Percentiles rank a stretch among this genome's conserved stretches.
Conservation (phyloP, 2,888 invertebrate species). For the Dynastes maya region DNA sequence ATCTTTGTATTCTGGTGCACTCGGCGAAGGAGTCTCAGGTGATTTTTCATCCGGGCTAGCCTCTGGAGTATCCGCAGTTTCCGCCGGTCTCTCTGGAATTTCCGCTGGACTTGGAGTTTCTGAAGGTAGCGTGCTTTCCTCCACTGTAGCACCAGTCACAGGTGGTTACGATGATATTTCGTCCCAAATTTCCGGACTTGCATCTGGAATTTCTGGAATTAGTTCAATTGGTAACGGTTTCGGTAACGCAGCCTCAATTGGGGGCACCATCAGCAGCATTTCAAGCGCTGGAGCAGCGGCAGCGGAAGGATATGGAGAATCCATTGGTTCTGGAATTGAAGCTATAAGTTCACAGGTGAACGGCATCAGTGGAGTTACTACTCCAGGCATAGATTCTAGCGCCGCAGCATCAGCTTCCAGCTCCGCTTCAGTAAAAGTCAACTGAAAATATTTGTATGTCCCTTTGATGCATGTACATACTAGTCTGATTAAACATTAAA, state of each 20-base stretch:
- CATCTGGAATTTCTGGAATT: slow-evolving; percentile 20
- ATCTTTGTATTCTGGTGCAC: neutral
- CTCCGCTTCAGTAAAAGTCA: slow-evolving; percentile 31
- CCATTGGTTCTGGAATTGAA: neutral
- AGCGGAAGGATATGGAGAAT: neutral
- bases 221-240: slow-evolving; percentile 28
- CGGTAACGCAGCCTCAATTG: slow-evolving; percentile 30
- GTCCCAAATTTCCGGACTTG: slow-evolving; percentile 5
- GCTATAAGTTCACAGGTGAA: neutral
- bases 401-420: slow-evolving; percentile 40
- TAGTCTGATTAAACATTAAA: slow-evolving; percentile 47
- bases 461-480: slow-evolving; percentile 44
- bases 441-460: slow-evolving; percentile 38
- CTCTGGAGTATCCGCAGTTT: slow-evolving; percentile 24
- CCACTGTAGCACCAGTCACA: slow-evolving; percentile 7
- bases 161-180: slow-evolving; percentile 29
- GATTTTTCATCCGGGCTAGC: slow-evolving; percentile 9
- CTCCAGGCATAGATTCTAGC: slow-evolving; percentile 19
- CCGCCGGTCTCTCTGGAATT: slow-evolving; percentile 29
- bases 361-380: slow-evolving; percentile 22
- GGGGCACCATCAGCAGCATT: slow-evolving; percentile 20
- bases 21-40: neutral
- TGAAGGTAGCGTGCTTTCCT: slow-evolving; percentile 16
- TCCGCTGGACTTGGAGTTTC: slow-evolving; percentile 8
- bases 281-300: neutral